A percentile compares a stretch with the other conserved stretches of the same genome.
Evolutionary conservation across 1,140 invertebrate genomes (phyloP).

Genomic region (Brachystomella parvula): DNA sequence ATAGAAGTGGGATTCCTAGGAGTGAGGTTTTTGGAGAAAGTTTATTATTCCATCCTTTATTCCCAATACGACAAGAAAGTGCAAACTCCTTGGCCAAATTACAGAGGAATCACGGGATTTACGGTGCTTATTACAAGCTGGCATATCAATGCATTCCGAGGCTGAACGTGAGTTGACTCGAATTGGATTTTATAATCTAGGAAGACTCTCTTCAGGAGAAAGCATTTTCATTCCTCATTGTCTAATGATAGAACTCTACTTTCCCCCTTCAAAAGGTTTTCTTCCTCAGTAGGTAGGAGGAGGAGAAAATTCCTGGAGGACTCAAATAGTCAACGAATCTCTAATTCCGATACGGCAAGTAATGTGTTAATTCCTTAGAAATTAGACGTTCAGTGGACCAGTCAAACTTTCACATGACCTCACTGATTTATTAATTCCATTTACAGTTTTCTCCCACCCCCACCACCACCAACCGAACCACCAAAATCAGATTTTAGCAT

Average conservation of each 20-base stretch:
- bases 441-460: background rate
- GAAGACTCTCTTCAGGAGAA: background rate
- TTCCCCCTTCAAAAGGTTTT: background rate
- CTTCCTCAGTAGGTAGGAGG: background rate
- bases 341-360: background rate
- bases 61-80: constrained; percentile 27
- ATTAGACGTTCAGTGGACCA: background rate
- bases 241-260: background rate
- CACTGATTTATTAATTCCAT: constrained; percentile 22
- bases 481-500: too few relatives aligned
- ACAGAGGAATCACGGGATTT: constrained; percentile 39
- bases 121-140: constrained; percentile 39
- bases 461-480: too few relatives aligned
- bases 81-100: constrained; percentile 38
- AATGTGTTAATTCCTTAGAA: background rate
- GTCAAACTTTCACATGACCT: constrained; percentile 24
- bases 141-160: constrained; percentile 39
- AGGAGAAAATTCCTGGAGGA: background rate
- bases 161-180: constrained; percentile 37
- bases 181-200: background rate
- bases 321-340: constrained; percentile 25
- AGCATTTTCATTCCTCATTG: background rate
- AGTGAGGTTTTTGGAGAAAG: background rate
- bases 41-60: constrained; percentile 8
- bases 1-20: background rate